These are phyloP conservation scores for Sapajus apella DNA, from an alignment of 2,113 vertebrate genomes.

Conservation along the genomic window DNA sequence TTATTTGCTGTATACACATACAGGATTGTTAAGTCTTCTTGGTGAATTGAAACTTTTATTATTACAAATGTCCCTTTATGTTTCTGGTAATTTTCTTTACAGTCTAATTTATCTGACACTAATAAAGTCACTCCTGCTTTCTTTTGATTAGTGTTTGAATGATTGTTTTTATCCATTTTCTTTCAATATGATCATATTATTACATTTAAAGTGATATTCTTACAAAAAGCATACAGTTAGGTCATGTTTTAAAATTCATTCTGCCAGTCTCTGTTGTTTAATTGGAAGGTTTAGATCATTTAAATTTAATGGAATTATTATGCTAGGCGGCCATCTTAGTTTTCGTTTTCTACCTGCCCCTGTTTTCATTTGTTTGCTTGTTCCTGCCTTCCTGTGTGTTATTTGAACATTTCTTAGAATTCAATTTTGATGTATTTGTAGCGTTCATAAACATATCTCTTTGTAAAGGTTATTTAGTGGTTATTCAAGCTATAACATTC, in stretches of 20 bases:
- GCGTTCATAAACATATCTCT: background rate
- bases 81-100: background rate
- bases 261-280: background rate
- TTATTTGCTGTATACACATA: background rate
- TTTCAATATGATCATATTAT: background rate
- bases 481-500: background rate
- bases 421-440: background rate
- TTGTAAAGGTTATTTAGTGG: background rate
- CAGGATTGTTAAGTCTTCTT: background rate
- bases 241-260: background rate
- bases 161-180: background rate
- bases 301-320: background rate
- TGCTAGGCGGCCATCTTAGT: background rate
- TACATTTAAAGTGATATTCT: conserved; percentile 11
- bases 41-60: background rate
- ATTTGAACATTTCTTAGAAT: background rate
- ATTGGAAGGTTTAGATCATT: background rate
- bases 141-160: background rate
- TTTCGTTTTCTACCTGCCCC: background rate
- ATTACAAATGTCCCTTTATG: background rate
- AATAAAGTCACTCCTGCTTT: background rate
- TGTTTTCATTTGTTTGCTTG: background rate
- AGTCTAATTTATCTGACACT: background rate
- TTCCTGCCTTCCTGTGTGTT: background rate
- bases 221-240: background rate